A percentile compares a stretch with the other conserved stretches of the same genome.
Evolutionary conservation across 2,797 vertebrate genomes (phyloP).

Genomic region (Myotis findleyi): DNA sequence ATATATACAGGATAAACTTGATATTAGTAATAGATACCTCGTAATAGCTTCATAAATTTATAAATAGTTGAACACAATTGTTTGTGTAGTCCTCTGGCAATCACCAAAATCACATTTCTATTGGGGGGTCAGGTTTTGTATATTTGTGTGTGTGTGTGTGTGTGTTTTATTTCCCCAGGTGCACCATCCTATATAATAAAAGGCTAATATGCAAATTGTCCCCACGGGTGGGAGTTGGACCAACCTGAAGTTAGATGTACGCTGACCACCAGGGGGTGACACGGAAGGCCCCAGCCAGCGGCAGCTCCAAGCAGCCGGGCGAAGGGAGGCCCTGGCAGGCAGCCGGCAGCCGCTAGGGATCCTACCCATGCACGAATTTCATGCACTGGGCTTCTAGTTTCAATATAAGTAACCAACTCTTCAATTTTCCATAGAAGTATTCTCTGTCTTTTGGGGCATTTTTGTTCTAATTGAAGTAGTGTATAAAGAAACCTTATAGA

Average conservation of each 20-base stretch:
- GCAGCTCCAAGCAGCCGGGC: no score
- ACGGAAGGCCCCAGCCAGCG: no score
- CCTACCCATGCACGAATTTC: no score
- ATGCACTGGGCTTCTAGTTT: background rate
- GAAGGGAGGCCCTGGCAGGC: no score
- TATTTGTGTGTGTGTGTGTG: background rate
- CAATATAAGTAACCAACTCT: background rate
- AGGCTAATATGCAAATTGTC: no score
- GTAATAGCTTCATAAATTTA: background rate
- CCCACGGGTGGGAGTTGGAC: no score
- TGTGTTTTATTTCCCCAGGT: no score
- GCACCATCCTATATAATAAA: background rate
- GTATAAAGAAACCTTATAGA: background rate
- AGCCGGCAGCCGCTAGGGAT: no score
- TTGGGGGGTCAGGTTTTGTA: background rate
- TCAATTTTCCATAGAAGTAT: background rate
- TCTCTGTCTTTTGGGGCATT: background rate
- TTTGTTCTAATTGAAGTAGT: background rate
- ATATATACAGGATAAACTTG: background rate
- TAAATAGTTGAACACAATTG: background rate
- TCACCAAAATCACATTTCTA: background rate
- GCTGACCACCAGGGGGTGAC: no score
- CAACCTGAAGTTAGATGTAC: no score
- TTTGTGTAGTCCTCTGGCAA: background rate
- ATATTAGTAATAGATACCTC: background rate